phyloP scores from a whole-genome alignment of 2,113 vertebrate genomes.

The Egretta garzetta region DNA sequence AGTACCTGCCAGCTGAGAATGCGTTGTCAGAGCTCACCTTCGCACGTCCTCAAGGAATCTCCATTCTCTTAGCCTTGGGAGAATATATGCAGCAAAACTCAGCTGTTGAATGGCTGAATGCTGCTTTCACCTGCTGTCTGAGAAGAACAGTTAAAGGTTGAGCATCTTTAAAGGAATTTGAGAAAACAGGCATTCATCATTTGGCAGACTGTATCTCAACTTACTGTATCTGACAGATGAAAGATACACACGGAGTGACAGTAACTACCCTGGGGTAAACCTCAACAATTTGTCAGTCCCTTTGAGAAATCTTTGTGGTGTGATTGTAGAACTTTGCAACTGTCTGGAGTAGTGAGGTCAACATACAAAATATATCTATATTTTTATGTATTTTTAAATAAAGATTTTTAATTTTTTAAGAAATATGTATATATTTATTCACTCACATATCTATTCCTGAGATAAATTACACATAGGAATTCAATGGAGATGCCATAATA shows the following conservation, averaged over 20 bases:
- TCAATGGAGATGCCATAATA: background rate
- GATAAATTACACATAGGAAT: background rate
- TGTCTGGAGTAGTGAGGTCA: background rate
- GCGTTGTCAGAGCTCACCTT: background rate
- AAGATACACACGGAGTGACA: background rate
- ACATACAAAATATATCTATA: background rate
- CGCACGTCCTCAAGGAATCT: background rate
- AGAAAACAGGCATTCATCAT: background rate
- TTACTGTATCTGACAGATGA: background rate
- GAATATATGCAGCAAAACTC: background rate
- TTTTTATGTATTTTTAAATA: background rate
- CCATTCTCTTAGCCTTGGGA: background rate
- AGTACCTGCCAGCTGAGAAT: background rate
- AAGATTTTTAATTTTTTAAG: background rate
- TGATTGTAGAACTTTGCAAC: background rate
- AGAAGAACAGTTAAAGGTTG: background rate
- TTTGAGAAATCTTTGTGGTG: background rate
- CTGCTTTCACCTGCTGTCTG: conserved; percentile 3
- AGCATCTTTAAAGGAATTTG: background rate
- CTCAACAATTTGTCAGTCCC: background rate
- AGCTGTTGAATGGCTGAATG: background rate
- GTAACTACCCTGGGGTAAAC: background rate
- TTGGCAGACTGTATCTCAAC: background rate
- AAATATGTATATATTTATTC: background rate
- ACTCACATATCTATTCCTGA: background rate